Evolutionary conservation across 2,113 vertebrate genomes (phyloP).

Genomic region (Anseranas semipalmata): DNA sequence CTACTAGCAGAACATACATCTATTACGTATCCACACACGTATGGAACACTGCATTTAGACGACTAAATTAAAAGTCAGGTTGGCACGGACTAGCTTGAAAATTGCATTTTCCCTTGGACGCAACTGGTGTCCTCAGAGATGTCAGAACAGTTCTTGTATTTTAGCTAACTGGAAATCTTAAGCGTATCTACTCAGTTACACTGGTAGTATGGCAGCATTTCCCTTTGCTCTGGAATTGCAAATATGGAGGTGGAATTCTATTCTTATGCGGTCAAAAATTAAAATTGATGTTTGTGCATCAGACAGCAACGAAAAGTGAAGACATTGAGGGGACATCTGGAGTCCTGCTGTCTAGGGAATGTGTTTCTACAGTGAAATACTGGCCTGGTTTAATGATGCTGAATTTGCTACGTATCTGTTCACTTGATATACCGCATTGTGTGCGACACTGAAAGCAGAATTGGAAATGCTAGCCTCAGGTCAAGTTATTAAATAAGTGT

Average conservation of each 20-base stretch:
- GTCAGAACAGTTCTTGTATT: background rate
- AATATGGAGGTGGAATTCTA: accelerated
- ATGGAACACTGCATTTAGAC: background rate
- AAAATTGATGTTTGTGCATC: background rate
- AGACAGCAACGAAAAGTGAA: background rate
- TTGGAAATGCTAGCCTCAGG: background rate
- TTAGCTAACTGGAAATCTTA: background rate
- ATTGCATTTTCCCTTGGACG: background rate
- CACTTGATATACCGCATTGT: background rate
- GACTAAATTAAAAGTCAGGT: slow-evolving; percentile 28
- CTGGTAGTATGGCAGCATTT: background rate
- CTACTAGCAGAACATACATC: background rate
- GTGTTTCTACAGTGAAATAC: background rate
- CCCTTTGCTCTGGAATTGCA: background rate
- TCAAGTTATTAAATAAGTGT: background rate
- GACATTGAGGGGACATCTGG: background rate
- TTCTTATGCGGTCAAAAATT: background rate
- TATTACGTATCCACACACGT: background rate
- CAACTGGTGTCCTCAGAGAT: background rate
- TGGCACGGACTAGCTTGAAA: slow-evolving; percentile 7
- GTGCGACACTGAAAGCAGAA: background rate
- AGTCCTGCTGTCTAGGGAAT: background rate
- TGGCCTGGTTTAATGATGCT: background rate
- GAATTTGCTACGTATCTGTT: background rate
- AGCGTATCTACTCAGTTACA: background rate